Evolutionary conservation across 2,113 vertebrate genomes (phyloP).

Genomic region (Rallus limicola): DNA sequence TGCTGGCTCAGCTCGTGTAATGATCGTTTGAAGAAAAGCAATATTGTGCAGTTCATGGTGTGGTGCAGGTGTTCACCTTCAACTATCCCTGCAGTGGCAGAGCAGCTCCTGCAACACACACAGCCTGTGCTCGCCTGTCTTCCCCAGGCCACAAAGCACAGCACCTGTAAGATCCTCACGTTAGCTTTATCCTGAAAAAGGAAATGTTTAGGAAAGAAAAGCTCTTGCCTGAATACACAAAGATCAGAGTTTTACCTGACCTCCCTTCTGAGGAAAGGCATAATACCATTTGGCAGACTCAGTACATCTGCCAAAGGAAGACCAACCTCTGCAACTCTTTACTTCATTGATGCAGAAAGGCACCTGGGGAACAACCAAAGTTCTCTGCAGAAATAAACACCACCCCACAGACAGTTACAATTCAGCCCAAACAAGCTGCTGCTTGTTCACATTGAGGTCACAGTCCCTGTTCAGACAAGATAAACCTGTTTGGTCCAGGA

Average conservation of each 20-base stretch:
- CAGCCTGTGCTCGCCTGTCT: fast-evolving
- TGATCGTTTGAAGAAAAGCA: neutral
- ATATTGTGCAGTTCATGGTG: neutral
- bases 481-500: neutral
- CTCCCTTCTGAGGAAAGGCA: neutral
- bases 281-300: neutral
- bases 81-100: neutral
- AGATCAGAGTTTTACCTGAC: neutral
- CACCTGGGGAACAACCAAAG: neutral
- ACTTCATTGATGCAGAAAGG: neutral
- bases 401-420: neutral
- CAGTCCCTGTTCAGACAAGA: neutral
- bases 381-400: neutral
- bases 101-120: neutral
- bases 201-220: neutral
- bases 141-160: fast-evolving
- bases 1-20: neutral
- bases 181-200: neutral
- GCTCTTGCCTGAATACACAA: neutral
- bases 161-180: neutral
- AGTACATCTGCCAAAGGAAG: neutral
- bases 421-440: neutral
- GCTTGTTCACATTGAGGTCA: neutral
- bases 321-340: neutral
- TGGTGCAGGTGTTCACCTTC: constrained; percentile 49